Evolutionary conservation across 1,140 invertebrate genomes (phyloP).

Genomic region (Megalopta genalis): DNA sequence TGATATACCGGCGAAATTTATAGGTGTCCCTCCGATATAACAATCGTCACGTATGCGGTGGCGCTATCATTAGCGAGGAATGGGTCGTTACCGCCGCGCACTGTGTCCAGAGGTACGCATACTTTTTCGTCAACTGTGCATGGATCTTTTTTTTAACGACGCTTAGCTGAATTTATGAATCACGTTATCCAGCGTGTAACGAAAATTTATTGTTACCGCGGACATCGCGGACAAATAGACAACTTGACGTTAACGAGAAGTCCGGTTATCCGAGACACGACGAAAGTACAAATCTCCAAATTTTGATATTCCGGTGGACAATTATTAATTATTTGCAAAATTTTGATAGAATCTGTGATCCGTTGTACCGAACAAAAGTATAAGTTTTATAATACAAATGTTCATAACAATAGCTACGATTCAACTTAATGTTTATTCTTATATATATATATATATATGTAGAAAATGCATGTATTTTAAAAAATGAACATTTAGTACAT

Average conservation of each 20-base stretch:
- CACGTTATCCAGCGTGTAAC: background rate
- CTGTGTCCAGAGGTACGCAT: constrained; percentile 70
- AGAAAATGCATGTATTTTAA: too few species aligned
- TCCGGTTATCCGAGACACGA: background rate
- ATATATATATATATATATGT: too few species aligned
- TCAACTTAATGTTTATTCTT: too few species aligned
- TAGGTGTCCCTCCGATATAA: constrained; percentile 62
- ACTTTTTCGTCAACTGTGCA: background rate
- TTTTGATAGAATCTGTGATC: too few species aligned
- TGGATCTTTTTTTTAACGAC: background rate
- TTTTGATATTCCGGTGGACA: too few species aligned
- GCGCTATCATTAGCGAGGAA: constrained; percentile 71
- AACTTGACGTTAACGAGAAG: background rate
- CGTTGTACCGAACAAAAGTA: too few species aligned
- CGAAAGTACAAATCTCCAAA: too few species aligned
- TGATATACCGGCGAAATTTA: constrained; percentile 26
- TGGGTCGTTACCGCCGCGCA: constrained; percentile 81
- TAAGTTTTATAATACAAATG: too few species aligned
- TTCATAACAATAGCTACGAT: too few species aligned
- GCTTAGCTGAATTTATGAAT: too few species aligned
- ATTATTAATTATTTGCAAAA: too few species aligned
- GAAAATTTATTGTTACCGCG: background rate
- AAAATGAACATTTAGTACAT: too few species aligned
- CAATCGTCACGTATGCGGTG: constrained; percentile 73
- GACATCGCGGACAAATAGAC: background rate